Conservation (phyloP, 2,888 invertebrate species). For the Drosophila merina region DNA sequence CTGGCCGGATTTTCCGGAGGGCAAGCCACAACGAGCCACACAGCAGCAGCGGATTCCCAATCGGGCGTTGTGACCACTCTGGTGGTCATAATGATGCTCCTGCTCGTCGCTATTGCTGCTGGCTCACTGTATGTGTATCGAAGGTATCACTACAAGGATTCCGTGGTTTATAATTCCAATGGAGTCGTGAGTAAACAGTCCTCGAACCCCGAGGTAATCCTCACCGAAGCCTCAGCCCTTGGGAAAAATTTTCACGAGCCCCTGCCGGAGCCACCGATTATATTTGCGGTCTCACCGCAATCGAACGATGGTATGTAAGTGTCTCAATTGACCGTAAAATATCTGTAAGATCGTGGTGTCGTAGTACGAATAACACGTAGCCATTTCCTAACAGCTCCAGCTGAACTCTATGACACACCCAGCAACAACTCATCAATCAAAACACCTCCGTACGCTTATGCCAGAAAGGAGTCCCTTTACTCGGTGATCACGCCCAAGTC, state of each 20-base stretch:
- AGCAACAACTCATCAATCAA: constrained; percentile 80
- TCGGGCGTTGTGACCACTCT: constrained; percentile 76
- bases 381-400: constrained; percentile 48
- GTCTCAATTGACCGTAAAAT: constrained; percentile 44
- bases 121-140: constrained; percentile 81
- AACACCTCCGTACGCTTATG: constrained; percentile 80
- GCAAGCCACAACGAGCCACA: constrained; percentile 46
- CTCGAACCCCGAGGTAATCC: constrained; percentile 60
- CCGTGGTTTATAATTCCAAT: constrained; percentile 65
- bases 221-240: constrained; percentile 57
- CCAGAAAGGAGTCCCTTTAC: constrained; percentile 82
- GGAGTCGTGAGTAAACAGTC: constrained; percentile 55
- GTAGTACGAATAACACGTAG: background rate
- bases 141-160: constrained; percentile 74
- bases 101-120: constrained; percentile 76
- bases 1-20: constrained; percentile 64
- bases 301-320: constrained; percentile 83
- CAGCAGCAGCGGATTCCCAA: constrained; percentile 70
- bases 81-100: constrained; percentile 76
- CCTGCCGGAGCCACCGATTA: constrained; percentile 80
- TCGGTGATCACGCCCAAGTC: constrained; percentile 81
- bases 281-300: constrained; percentile 75
- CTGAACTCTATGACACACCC: constrained; percentile 83
- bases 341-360: background rate
- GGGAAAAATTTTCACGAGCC: constrained; percentile 81